A percentile compares a stretch with the other conserved stretches of the same genome.
phyloP scores from a whole-genome alignment of 2,797 vertebrate genomes.

The Xiphophorus birchmanni region DNA sequence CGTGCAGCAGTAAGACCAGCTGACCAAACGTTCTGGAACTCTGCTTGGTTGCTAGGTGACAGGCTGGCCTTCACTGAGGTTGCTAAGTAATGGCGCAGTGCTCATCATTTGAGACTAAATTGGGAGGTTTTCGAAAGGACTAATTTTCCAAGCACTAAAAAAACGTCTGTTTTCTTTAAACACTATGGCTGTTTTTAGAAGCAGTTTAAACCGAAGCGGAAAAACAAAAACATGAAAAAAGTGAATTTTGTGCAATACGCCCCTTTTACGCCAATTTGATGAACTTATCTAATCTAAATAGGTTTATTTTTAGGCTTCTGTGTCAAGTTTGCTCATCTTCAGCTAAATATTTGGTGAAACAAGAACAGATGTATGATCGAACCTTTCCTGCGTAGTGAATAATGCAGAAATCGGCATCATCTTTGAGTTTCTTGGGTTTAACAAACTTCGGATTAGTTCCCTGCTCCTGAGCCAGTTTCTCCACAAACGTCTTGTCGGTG shows the following conservation, averaged over 20 bases:
- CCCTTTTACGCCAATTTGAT: neutral
- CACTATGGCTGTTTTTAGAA: no score
- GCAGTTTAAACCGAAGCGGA: no score
- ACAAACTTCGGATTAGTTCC: constrained; percentile 95
- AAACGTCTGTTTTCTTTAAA: no score
- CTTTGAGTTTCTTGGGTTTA: constrained; percentile 95
- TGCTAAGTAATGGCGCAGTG: no score
- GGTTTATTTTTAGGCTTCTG: neutral
- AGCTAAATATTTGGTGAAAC: neutral
- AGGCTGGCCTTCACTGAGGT: no score
- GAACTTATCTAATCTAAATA: neutral
- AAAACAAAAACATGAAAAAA: no score
- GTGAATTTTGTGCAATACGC: neutral
- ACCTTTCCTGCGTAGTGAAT: constrained; percentile 99
- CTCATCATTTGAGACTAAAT: no score
- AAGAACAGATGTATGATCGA: neutral
- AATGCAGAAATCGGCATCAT: constrained; percentile 94
- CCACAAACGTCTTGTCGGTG: constrained; percentile 96
- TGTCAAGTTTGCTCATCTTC: neutral
- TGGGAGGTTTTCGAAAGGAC: no score
- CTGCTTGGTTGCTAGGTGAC: no score
- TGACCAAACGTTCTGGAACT: no score
- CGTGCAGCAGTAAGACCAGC: no score
- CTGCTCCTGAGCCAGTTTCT: constrained; percentile 94
- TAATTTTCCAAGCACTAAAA: no score